Percentiles rank a stretch among this genome's conserved stretches.
Evolutionary conservation across 2,888 invertebrate species (phyloP).

Genomic region (Stegophylla sp.): DNA sequence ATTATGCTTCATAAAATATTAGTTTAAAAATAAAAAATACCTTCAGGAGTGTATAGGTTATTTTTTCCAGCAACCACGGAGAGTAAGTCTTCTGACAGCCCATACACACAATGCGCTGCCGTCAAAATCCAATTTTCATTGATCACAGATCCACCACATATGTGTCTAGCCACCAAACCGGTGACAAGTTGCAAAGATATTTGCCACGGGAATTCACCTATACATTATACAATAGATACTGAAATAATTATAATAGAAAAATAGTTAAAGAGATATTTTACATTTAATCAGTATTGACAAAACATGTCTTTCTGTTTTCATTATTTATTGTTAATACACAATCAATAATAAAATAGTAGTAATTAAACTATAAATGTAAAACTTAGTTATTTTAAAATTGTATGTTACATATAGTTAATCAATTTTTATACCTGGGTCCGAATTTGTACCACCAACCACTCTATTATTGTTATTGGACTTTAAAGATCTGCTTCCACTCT

Average conservation of each 20-base stretch:
- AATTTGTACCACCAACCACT: slow-evolving; percentile 42
- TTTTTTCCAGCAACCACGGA: slow-evolving; percentile 64
- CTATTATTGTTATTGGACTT: slow-evolving; percentile 2
- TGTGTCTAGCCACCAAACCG: slow-evolving; percentile 61
- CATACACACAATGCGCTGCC: slow-evolving; percentile 63
- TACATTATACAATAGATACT: too few species aligned
- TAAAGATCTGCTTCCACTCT: not conserved
- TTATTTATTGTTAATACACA: too few species aligned
- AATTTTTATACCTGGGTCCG: slow-evolving; percentile 25
- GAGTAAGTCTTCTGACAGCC: slow-evolving; percentile 60
- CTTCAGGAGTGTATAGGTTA: slow-evolving; percentile 63
- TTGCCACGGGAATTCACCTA: slow-evolving; percentile 64
- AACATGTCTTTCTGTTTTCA: too few species aligned
- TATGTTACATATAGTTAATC: too few species aligned
- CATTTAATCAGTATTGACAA: too few species aligned
- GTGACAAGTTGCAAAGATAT: slow-evolving; percentile 63
- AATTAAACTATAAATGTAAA: too few species aligned
- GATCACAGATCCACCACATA: slow-evolving; percentile 63
- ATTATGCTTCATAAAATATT: too few species aligned
- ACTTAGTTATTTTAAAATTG: too few species aligned
- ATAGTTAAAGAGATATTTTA: too few species aligned
- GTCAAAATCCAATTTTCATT: slow-evolving; percentile 62
- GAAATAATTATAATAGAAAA: too few species aligned
- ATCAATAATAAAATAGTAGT: too few species aligned
- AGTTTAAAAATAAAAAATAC: slow-evolving; percentile 59